Conservation (phyloP, 2,888 invertebrate genomes). For the Gisinianus flammeolus region DNA sequence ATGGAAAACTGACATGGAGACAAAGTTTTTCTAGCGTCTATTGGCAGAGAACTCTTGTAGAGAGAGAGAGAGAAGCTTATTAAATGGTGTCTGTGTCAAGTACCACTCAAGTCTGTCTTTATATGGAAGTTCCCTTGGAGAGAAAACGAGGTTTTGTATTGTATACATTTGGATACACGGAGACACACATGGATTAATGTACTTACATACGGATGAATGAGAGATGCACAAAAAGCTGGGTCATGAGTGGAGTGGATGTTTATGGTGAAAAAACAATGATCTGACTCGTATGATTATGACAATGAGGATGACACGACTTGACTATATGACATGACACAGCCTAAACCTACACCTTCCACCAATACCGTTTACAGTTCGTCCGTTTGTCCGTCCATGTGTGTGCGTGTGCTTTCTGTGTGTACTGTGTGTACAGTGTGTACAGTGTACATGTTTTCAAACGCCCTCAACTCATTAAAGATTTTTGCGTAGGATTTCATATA, state of each 20-base stretch:
- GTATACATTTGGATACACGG: not conserved
- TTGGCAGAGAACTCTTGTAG: not conserved
- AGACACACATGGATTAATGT: not conserved
- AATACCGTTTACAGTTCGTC: not conserved
- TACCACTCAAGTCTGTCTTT: constrained; percentile 22
- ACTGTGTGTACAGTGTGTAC: not conserved
- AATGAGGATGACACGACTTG: not conserved
- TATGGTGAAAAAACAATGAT: constrained; percentile 11
- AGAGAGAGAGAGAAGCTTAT: not conserved
- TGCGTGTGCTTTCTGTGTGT: not conserved
- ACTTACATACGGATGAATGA: not conserved
- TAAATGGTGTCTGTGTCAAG: constrained; percentile 35
- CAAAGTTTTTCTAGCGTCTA: no score
- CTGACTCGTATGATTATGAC: not conserved
- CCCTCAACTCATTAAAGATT: constrained; percentile 29
- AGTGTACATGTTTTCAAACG: not conserved
- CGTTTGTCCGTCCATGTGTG: not conserved
- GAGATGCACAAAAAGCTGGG: constrained; percentile 10
- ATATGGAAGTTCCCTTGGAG: constrained; percentile 35
- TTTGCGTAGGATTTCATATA: constrained; percentile 18
- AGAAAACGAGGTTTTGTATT: not conserved
- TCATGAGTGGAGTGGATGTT: constrained; percentile 14
- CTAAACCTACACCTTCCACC: not conserved
- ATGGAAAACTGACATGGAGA: no score
- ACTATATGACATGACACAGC: not conserved